Evolutionary conservation across 2,888 invertebrate genomes (phyloP), one percentile per base, ranked within the genome.

Genomic region (Torymus auratus): DNA sequence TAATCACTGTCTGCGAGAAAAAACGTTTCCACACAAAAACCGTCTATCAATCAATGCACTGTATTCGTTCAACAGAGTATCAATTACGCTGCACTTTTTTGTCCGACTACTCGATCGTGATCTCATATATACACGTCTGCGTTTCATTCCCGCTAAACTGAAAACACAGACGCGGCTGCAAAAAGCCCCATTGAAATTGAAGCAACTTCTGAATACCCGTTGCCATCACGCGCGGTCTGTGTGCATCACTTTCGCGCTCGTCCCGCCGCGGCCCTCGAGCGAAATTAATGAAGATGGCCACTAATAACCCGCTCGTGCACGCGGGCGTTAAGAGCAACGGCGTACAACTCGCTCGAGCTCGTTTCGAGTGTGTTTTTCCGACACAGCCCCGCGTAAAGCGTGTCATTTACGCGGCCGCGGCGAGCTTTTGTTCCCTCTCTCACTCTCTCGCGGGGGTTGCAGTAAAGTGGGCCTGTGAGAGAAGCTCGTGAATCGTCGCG

Each of bases 281-380:
- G n/a, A 65, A 74, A 67, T 74, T 74, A 74, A 74, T 52, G 67
- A 74, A 65, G 56, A 67, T 58, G 12, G 74, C 74, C 28, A 56
- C 50, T 74, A 67, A 67, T 60, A 67, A 20, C 50, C 50, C 11
- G 41, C 41, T 41, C 7, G 28, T n/a, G n/a, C n/a, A n/a, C 20
- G 7, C 0, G 13, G 55, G 23, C 15, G 15, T 53, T 15, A 64
- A 28, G 62, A 17, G 28, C 15, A n/a, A 10, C 55, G 41, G 7
- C 1, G 7, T 41, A 41, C 41, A 41, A 28, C 61, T 72, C 52
- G 12, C n/a, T 41, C 41, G 56, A 10, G 56, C 55, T 11, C 10
- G 23, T 14, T 28, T 64, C 41, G 14, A 62, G 58, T 50, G 17
- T 56, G 17, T 56, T 71, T 65, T 65, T 65, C 50, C 58, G 17